These are phyloP conservation scores for Asarcornis scutulata DNA, from an alignment of 2,113 vertebrate genomes.

Conservation along the genomic window DNA sequence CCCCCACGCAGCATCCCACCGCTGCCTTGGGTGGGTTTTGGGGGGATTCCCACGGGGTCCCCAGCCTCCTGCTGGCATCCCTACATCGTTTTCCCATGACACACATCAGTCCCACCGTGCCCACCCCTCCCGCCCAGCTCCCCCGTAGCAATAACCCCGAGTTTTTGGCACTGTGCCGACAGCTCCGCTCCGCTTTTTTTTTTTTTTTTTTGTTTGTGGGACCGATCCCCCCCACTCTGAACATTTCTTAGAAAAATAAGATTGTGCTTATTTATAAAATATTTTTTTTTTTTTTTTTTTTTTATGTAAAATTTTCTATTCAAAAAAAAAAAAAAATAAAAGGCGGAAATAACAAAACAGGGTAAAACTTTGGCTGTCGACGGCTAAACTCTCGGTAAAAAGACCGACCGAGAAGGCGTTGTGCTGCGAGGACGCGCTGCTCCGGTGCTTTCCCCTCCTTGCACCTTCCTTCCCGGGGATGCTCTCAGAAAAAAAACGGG, in stretches of 20 bases:
- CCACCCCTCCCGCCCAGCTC: slow-evolving; percentile 45
- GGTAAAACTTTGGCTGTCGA: slow-evolving; percentile 72
- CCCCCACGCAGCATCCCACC: background rate
- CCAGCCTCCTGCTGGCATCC: background rate
- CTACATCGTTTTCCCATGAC: background rate
- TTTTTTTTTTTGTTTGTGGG: slow-evolving; percentile 60
- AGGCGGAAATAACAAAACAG: slow-evolving; percentile 76
- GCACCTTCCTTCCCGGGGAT: background rate
- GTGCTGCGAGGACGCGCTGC: slow-evolving; percentile 62
- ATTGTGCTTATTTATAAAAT: slow-evolving; percentile 79
- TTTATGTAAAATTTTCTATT: too few relatives aligned
- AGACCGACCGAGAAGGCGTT: slow-evolving; percentile 51
- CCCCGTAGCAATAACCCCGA: slow-evolving; percentile 63
- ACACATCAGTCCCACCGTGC: background rate
- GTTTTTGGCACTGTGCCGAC: slow-evolving; percentile 17
- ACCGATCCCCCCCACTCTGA: slow-evolving; percentile 3
- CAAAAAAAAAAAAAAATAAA: slow-evolving; percentile 80
- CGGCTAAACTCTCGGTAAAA: slow-evolving; percentile 71
- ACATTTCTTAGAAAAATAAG: slow-evolving; percentile 81
- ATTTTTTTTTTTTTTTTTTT: slow-evolving; percentile 32
- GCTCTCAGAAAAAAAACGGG: background rate
- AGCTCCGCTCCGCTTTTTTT: background rate
- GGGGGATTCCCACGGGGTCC: background rate
- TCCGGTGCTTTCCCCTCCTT: background rate
- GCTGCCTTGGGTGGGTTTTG: background rate